A percentile compares a stretch with the other conserved stretches of the same genome.
These are phyloP conservation scores for Orthonevra nobilis DNA, from an alignment of 2,888 invertebrate genomes.

Conservation along the genomic window DNA sequence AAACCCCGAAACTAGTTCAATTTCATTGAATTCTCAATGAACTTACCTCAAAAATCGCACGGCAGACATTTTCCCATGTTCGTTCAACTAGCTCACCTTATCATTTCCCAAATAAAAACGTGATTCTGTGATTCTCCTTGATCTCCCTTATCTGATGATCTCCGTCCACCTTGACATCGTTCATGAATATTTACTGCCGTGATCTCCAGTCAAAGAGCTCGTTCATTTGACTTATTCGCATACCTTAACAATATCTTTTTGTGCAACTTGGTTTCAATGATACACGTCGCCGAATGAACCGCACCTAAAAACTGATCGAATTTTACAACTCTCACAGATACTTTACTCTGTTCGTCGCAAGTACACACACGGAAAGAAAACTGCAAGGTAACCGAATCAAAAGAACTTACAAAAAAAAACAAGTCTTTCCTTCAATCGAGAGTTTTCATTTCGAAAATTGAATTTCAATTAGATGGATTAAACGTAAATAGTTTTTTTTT, in stretches of 20 bases:
- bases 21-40: no score
- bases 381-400: constrained; percentile 40
- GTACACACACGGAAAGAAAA: constrained; percentile 42
- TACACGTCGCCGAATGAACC: no score
- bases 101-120: background rate
- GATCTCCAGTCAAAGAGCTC: background rate
- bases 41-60: no score
- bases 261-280: no score
- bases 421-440: constrained; percentile 43
- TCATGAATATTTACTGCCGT: constrained; percentile 29
- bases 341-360: background rate
- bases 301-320: no score
- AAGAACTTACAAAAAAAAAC: constrained; percentile 22
- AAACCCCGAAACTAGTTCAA: no score
- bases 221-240: background rate
- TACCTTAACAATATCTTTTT: no score
- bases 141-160: background rate
- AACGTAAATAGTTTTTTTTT: constrained; percentile 12
- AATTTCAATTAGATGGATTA: background rate
- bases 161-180: constrained; percentile 23
- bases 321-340: no score
- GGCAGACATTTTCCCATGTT: constrained; percentile 9
- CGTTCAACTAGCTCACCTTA: constrained; percentile 2
- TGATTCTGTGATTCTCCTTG: constrained; percentile 8
- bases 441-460: background rate